phyloP scores from a whole-genome alignment of 2,797 vertebrate species.

The Balearica regulorum region DNA sequence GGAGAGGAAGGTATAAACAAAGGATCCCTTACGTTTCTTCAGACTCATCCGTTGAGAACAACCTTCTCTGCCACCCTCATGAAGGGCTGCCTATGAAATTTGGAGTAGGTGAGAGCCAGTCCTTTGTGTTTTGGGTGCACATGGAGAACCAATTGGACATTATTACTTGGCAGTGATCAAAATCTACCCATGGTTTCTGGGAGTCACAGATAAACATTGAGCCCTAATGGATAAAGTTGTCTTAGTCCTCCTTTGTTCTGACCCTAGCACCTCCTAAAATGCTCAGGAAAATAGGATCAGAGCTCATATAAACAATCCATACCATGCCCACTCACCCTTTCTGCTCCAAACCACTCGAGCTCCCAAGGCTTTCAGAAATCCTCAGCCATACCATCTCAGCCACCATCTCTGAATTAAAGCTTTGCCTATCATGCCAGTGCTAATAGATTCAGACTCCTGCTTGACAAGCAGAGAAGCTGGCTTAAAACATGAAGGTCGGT shows the following conservation, averaged over 20 bases:
- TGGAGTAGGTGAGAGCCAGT: neutral
- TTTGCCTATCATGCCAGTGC: neutral
- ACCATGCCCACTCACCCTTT: neutral
- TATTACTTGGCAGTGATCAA: neutral
- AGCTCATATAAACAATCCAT: neutral
- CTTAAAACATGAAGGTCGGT: neutral
- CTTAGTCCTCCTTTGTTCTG: neutral
- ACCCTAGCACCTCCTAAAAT: neutral
- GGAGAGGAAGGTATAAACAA: neutral
- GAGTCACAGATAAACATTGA: neutral
- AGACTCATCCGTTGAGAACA: neutral
- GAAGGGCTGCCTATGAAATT: neutral
- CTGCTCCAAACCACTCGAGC: neutral
- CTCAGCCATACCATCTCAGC: neutral
- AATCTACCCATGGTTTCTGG: neutral
- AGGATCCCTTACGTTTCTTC: neutral
- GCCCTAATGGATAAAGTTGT: neutral
- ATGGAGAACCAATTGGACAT: accelerated
- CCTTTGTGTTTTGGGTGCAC: neutral
- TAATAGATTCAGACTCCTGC: neutral
- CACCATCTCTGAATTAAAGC: neutral
- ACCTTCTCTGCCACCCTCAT: neutral
- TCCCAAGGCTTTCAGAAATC: neutral
- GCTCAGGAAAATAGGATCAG: neutral
- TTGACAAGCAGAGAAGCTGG: neutral